phyloP scores from a whole-genome alignment of 2,113 vertebrate genomes.

The Tinamus guttatus region DNA sequence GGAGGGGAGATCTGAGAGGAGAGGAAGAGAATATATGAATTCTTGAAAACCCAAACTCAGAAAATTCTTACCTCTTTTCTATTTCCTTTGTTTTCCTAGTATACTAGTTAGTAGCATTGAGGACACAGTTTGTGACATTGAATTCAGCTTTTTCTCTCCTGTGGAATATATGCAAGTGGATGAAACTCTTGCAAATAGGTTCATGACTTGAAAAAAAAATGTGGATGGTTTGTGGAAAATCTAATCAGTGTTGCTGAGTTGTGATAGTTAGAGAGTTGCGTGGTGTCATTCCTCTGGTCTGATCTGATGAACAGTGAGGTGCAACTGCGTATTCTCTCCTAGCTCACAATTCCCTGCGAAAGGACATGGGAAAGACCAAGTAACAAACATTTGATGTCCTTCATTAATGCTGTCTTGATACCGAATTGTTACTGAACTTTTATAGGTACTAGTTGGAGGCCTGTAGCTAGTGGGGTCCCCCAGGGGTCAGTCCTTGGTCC shows the following conservation, averaged over 20 bases:
- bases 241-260: constrained; percentile 32
- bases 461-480: too few relatives aligned
- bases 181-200: constrained; percentile 21
- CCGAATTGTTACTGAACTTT: background rate
- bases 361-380: background rate
- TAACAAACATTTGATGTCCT: background rate
- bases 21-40: background rate
- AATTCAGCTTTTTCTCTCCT: background rate
- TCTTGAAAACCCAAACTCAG: background rate
- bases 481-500: too few relatives aligned
- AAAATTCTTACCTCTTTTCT: background rate
- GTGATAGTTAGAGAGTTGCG: constrained; percentile 2
- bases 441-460: too few relatives aligned
- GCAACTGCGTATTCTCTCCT: background rate
- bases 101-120: background rate
- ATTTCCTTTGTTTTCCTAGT: background rate
- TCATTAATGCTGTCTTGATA: background rate
- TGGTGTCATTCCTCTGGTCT: background rate
- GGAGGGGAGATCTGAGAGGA: background rate
- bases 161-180: background rate
- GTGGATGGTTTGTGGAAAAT: constrained; percentile 52
- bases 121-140: background rate
- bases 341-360: background rate
- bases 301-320: background rate
- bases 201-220: background rate